phyloP scores from a whole-genome alignment of 2,113 vertebrate genomes.

The Genyomyrus donnyi region DNA sequence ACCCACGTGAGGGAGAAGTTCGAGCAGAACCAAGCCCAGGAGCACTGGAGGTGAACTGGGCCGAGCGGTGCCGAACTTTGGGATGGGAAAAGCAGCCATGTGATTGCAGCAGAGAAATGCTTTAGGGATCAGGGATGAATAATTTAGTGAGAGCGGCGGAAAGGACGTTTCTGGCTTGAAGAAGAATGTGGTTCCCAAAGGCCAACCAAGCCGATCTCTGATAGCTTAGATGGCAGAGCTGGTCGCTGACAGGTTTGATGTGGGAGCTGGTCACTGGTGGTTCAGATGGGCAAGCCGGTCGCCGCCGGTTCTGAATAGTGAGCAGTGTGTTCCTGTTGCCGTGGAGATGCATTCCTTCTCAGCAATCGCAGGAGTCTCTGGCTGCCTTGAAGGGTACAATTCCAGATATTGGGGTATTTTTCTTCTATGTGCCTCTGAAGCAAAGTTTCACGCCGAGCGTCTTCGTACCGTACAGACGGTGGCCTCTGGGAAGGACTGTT shows the following conservation, averaged over 20 bases:
- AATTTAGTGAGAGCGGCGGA: background rate
- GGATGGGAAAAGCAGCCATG: background rate
- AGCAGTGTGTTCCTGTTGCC: slow-evolving; percentile 15
- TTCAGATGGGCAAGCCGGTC: background rate
- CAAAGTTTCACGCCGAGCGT: background rate
- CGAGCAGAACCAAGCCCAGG: slow-evolving; percentile 83
- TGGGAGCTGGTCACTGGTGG: background rate
- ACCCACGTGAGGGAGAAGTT: slow-evolving; percentile 90
- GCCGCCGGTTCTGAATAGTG: background rate
- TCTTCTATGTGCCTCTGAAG: background rate
- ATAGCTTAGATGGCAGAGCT: background rate
- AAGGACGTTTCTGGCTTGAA: background rate
- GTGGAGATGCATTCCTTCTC: slow-evolving; percentile 14
- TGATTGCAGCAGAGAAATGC: background rate
- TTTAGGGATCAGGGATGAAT: background rate
- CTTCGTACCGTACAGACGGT: background rate
- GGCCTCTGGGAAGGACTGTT: background rate
- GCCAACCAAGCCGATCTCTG: background rate
- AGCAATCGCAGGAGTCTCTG: background rate
- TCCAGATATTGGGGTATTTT: background rate
- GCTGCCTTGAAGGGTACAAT: background rate
- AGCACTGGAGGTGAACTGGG: slow-evolving; percentile 88
- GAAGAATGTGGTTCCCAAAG: background rate
- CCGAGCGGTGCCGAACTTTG: background rate
- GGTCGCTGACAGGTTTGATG: background rate